Evolutionary conservation across 2,113 vertebrate species (phyloP), one percentile per base, ranked within the genome.

Genomic region (Rhinichthys klamathensis): DNA sequence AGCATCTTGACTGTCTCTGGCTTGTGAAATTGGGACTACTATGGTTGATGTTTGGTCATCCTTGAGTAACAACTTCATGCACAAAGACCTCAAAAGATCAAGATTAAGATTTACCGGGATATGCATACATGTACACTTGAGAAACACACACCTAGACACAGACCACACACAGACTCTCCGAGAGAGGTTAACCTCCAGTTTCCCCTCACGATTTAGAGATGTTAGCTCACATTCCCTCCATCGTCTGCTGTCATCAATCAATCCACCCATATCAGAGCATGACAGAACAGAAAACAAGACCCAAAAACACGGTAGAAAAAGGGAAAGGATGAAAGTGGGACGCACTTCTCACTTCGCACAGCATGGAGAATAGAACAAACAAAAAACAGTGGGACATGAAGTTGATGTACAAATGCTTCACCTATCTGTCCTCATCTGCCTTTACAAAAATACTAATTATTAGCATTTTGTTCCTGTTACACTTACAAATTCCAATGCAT

Each of bases 191-290:
- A 84, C 54, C 72, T 65, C 9, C 15, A 18, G 23, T 79, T 54
- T 82, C 12, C 32, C 41, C 49, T 56, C 32, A 1, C 10, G 1
- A 25, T 84, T 41, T 51, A 61, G 65, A 67, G 49, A 70, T 77
- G 58, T 85, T 84, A 85, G 35, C 13, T 86, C 44, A 65, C 49
- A 49, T 84, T 61, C 82, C 70, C 61, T 80, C 70, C 23, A 61
- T 80, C 7, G 25, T 77, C 54, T 60, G 25, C 49, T 84, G 54
- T 72, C 82, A 84, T 85, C 81, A 63, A 67, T 84, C 75, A 69
- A 18, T 76, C 30, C 46, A 69, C 51, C 80, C 85, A 86, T 89
- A 80, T 83, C 44, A 58, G 30, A n/a, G 10, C 32, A n/a, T 8
- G 75, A 41, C 63, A 27, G 75, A n/a, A 60, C 2, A 56, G n/a